Evolutionary conservation across 2,113 vertebrate species (phyloP).

Genomic region (Rattus rattus): DNA sequence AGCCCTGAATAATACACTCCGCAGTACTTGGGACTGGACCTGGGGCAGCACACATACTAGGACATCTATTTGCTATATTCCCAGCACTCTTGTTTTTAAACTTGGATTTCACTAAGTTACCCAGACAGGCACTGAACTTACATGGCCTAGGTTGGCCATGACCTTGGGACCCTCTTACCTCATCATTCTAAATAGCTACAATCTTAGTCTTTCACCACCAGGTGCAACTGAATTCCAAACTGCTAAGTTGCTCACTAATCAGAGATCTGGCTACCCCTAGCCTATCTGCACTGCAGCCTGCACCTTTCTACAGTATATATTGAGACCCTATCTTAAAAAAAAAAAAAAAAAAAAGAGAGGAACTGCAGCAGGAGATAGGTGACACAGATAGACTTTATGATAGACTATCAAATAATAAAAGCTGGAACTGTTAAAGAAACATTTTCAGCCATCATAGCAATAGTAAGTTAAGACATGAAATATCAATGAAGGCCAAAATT

Average conservation of each 20-base stretch:
- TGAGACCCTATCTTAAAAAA: background rate
- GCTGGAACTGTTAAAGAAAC: background rate
- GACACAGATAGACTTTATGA: background rate
- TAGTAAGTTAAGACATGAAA: slow-evolving; percentile 36
- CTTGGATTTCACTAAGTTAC: background rate
- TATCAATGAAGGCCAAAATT: slow-evolving; percentile 6
- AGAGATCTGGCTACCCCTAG: too few species aligned
- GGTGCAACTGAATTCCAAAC: background rate
- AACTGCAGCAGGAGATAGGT: too few species aligned
- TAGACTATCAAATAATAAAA: slow-evolving; percentile 32
- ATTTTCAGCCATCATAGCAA: slow-evolving; percentile 30
- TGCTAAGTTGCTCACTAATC: background rate
- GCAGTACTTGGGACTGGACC: background rate
- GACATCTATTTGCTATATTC: background rate
- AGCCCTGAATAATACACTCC: background rate
- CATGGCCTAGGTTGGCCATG: background rate
- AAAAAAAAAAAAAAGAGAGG: background rate
- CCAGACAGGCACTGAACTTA: background rate
- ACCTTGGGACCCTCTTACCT: background rate
- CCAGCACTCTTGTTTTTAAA: background rate
- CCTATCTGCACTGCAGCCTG: background rate
- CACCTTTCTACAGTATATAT: background rate
- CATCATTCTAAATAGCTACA: background rate
- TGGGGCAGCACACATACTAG: background rate
- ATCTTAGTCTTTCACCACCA: background rate